phyloP scores from a whole-genome alignment of 2,888 invertebrate species.

The Latrodectus elegans region DNA sequence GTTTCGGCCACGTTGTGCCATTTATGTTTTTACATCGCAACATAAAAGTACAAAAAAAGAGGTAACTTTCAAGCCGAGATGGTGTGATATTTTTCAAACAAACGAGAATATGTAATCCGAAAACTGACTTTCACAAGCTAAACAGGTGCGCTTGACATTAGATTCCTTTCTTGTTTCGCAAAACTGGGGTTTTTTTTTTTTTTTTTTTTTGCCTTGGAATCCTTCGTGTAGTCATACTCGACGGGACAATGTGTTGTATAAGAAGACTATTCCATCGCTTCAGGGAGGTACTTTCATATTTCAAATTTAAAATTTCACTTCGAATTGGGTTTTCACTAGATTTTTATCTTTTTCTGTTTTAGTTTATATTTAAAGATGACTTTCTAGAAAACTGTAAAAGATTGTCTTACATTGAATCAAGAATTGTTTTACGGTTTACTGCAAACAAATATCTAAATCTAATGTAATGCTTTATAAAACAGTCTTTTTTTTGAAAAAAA shows the following conservation, averaged over 20 bases:
- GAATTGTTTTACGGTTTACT: neutral
- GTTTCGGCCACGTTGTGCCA: neutral
- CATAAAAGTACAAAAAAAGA: conserved; percentile 25
- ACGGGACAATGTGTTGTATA: conserved; percentile 61
- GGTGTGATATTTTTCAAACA: conserved; percentile 53
- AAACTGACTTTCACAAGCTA: conserved; percentile 50
- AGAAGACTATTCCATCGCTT: conserved; percentile 46
- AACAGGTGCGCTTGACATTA: conserved; percentile 63
- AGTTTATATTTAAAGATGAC: conserved; percentile 44
- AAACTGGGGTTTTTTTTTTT: conserved; percentile 29
- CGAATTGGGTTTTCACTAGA: neutral
- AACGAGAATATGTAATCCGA: conserved; percentile 53
- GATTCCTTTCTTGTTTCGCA: conserved; percentile 39
- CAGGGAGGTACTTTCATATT: conserved; percentile 10
- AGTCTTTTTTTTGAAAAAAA: too few relatives aligned
- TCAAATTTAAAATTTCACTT: conserved; percentile 40
- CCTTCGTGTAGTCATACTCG: neutral
- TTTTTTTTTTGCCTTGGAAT: neutral
- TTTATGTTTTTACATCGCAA: neutral
- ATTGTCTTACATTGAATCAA: neutral
- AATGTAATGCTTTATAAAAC: neutral
- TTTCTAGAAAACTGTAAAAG: neutral
- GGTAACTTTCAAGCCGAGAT: conserved; percentile 7
- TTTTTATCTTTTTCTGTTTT: conserved; percentile 6
- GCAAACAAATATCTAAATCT: neutral